phyloP scores from a whole-genome alignment of 2,113 vertebrate species.

The Scortum barcoo region DNA sequence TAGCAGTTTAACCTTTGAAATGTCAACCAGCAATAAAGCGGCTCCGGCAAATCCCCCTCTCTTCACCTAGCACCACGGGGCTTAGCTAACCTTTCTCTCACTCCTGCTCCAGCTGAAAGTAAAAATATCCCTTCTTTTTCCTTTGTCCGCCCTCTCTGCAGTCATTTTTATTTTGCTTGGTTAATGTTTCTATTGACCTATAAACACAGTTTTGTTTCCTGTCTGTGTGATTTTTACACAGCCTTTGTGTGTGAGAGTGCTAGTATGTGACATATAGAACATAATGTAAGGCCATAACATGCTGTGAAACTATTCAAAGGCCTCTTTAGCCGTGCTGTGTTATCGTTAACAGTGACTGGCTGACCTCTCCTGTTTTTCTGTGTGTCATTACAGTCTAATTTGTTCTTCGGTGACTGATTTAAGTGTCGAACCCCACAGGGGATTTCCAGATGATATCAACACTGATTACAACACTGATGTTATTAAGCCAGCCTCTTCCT shows the following conservation, averaged over 20 bases:
- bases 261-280: slow-evolving; percentile 23
- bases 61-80: slow-evolving; percentile 78
- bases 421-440: slow-evolving; percentile 56
- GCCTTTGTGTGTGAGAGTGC: not conserved
- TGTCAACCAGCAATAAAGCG: slow-evolving; percentile 86
- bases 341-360: slow-evolving; percentile 41
- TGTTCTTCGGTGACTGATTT: slow-evolving; percentile 60
- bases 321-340: slow-evolving; percentile 25
- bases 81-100: slow-evolving; percentile 80
- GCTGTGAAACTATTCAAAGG: slow-evolving; percentile 23
- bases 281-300: slow-evolving; percentile 13
- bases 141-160: slow-evolving; percentile 38
- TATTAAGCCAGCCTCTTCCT: slow-evolving; percentile 68
- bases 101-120: slow-evolving; percentile 56
- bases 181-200: slow-evolving; percentile 57
- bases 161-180: slow-evolving; percentile 30
- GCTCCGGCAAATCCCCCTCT: slow-evolving; percentile 75
- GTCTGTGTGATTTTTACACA: slow-evolving; percentile 20
- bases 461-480: slow-evolving; percentile 71
- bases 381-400: slow-evolving; percentile 70
- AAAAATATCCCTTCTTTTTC: slow-evolving; percentile 62
- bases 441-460: slow-evolving; percentile 70
- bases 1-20: slow-evolving; percentile 89
- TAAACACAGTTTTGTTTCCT: slow-evolving; percentile 37
- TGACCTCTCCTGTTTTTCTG: slow-evolving; percentile 55